These are phyloP conservation scores for Zaprionus lachaisei DNA, from an alignment of 1,140 invertebrate species.

Conservation along the genomic window DNA sequence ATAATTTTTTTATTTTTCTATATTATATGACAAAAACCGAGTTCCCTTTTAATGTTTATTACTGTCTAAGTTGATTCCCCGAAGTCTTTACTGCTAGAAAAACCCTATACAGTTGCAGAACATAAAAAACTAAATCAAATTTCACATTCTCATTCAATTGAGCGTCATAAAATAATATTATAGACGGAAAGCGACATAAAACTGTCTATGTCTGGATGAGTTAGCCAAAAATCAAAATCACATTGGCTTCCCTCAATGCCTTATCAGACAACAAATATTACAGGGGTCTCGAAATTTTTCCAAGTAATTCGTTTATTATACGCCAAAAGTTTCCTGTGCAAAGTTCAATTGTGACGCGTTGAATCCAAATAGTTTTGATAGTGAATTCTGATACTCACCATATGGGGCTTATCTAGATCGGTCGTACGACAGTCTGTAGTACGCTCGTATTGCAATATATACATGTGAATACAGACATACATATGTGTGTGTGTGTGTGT, in stretches of 20 bases:
- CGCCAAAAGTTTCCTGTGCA: background rate
- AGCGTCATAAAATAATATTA: background rate
- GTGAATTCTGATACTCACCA: conserved; percentile 3
- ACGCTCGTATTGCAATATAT: conserved; percentile 9
- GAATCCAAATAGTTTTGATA: background rate
- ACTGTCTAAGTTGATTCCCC: background rate
- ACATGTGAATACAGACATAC: background rate
- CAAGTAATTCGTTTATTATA: background rate
- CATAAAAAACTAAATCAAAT: background rate
- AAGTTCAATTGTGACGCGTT: background rate
- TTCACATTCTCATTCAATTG: background rate
- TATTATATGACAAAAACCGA: too few relatives aligned
- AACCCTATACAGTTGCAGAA: background rate
- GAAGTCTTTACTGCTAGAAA: background rate
- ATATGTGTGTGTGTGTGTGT: background rate
- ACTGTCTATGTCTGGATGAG: background rate
- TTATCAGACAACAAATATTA: background rate
- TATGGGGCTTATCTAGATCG: conserved; percentile 9
- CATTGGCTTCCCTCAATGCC: background rate
- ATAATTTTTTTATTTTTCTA: too few relatives aligned
- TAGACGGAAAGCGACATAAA: background rate
- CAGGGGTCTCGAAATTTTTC: background rate
- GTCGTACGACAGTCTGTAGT: background rate
- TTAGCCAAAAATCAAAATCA: conserved; percentile 6
- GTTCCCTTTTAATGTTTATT: background rate